phyloP scores from a whole-genome alignment of 1,140 invertebrate genomes.

The Tachypleus tridentatus region DNA sequence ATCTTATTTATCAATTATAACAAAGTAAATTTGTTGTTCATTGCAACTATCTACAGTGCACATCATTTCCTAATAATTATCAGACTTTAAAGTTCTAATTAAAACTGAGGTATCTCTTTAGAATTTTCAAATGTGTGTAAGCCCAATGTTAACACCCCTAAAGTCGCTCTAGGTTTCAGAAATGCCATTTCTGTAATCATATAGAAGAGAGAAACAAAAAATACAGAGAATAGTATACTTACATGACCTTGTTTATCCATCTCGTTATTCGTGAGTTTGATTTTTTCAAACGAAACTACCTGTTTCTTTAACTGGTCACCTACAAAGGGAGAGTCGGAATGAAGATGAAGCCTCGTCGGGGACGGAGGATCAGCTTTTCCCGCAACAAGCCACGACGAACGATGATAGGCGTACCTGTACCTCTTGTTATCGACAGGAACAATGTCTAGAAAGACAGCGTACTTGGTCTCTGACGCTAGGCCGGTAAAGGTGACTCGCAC shows the following conservation, averaged over 20 bases:
- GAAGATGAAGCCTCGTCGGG: slow-evolving; percentile 40
- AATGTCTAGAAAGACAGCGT: slow-evolving; percentile 91
- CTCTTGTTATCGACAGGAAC: slow-evolving; percentile 93
- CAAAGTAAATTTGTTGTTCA: no score
- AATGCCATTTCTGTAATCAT: no score
- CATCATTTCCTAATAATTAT: no score
- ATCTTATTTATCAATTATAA: no score
- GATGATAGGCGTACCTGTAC: slow-evolving; percentile 96
- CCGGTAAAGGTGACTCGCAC: slow-evolving; percentile 83
- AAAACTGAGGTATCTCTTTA: no score
- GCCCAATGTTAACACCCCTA: no score
- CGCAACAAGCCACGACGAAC: slow-evolving; percentile 94
- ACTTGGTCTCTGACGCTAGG: slow-evolving; percentile 53
- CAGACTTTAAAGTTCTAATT: no score
- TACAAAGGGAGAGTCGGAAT: slow-evolving; percentile 43
- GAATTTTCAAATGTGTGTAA: no score
- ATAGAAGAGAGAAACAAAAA: no score
- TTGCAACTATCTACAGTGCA: no score
- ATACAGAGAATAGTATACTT: slow-evolving; percentile 32
- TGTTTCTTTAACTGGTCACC: slow-evolving; percentile 72
- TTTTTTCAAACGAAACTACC: slow-evolving; percentile 97
- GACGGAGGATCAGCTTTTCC: slow-evolving; percentile 77
- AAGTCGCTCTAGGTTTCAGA: no score
- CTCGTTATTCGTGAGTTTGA: slow-evolving; percentile 98
- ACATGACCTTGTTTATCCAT: slow-evolving; percentile 98